These are phyloP conservation scores for Chelidonichthys spinosus DNA, from an alignment of 2,797 vertebrate genomes.

Conservation along the genomic window DNA sequence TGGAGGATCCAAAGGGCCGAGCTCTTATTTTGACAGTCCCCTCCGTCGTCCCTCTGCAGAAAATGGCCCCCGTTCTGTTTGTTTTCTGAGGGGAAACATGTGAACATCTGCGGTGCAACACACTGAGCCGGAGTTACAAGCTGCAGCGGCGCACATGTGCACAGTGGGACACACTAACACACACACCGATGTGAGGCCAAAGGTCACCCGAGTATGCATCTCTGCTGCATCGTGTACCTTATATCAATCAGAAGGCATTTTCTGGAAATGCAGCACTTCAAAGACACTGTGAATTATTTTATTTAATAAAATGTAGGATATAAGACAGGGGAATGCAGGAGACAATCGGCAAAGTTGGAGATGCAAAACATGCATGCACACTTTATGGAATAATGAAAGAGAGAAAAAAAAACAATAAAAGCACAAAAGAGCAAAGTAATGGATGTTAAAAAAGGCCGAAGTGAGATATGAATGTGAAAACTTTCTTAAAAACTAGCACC, in stretches of 20 bases:
- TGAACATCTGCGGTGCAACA: constrained; percentile 80
- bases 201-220: not conserved
- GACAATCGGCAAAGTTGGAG: no score
- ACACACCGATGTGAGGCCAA: not conserved
- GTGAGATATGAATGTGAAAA: no score
- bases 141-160: constrained; percentile 64
- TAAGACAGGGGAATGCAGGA: no score
- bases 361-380: no score
- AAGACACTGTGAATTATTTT: constrained; percentile 21
- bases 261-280: constrained; percentile 34
- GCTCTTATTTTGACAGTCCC: constrained; percentile 78
- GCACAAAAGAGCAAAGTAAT: no score
- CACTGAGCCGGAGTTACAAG: constrained; percentile 73
- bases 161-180: constrained; percentile 34
- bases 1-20: constrained; percentile 4
- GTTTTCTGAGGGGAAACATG: constrained; percentile 79
- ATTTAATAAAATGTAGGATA: no score
- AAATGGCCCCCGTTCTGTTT: constrained; percentile 76
- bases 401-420: no score
- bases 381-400: no score
- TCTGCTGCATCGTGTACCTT: not conserved
- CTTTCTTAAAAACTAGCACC: no score
- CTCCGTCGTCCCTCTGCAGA: constrained; percentile 58
- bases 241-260: not conserved
- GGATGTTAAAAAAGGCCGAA: no score